Base-by-base conservation (phyloP, 2,888 invertebrate species). In the Eustalomyia histrio region DNA sequence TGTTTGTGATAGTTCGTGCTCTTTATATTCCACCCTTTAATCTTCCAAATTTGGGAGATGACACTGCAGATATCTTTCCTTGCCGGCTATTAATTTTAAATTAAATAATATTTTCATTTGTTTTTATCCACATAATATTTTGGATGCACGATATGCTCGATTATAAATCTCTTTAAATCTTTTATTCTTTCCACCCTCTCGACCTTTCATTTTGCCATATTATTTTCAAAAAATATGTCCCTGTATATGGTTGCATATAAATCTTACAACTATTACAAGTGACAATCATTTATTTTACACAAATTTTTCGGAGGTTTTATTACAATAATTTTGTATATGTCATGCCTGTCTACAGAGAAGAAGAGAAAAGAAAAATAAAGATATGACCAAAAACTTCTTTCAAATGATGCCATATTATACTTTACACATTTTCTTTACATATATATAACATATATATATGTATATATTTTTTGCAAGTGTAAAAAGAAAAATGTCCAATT, bases 401-500 rank as follows among this genome's bases (percentile, higher is more conserved):
- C 39, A 16, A 58, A 52, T 21, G 12, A 1, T 52, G 16, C 17
- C 43, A 52, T 60, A 60, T 39, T 60, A 33, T 18, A 43, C 21
- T 68, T 43, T 18, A 67, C 24, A 24, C 39, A 39, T 43, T 63
- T 55, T 21, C 35, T 35, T 16, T 61, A 24, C 14, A 21, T 21
- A 4, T 3, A 21, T 21, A 21, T 21, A 21, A 21, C 4, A 21
- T 39, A 24, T 64, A 14, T 63, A 7, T 29, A 6, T 4, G 7
- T 6, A 29, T 29, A 7, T 7, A 10, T 43, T 50, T 24, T 17
- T 39, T 63, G 47, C 57, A 67, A 50, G 50, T 64, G 55, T 64
- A 33, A 39, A 64, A 73, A 73, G 73, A 57, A 73, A 73, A 73
- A 73, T 73, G 57, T 64, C 64, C 73, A 73, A 73, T 73, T 73